Evolutionary conservation across 2,113 vertebrate genomes (phyloP).

Genomic region (Gila orcuttii): DNA sequence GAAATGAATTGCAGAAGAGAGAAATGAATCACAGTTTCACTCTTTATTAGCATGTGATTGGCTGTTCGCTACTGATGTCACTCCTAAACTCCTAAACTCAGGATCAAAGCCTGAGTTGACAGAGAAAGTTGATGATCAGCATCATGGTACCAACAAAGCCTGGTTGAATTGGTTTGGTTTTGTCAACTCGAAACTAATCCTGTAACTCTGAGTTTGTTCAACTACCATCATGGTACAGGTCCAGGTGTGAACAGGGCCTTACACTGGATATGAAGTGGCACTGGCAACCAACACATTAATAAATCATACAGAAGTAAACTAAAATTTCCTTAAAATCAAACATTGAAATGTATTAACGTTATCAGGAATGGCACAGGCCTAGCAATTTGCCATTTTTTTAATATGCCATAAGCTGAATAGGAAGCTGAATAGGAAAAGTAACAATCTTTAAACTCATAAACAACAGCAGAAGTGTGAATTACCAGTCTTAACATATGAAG

Average conservation of each 20-base stretch:
- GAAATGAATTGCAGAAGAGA: no score
- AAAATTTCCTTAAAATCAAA: not conserved
- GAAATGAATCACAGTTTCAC: no score
- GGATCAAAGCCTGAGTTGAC: no score
- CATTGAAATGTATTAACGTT: not conserved
- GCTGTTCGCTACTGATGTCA: no score
- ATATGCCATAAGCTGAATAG: not conserved
- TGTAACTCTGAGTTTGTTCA: no score
- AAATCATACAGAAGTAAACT: not conserved
- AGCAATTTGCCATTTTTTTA: not conserved
- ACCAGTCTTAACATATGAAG: not conserved
- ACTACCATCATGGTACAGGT: no score
- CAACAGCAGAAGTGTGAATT: not conserved
- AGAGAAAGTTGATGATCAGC: no score
- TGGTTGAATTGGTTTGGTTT: no score
- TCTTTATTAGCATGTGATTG: no score
- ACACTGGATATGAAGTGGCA: not conserved
- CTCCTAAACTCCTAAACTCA: no score
- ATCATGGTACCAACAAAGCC: no score
- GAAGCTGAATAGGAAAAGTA: not conserved
- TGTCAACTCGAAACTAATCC: no score
- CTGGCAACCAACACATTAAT: not conserved
- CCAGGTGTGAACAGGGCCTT: not conserved
- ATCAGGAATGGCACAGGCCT: not conserved
- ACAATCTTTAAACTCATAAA: not conserved